phyloP scores from a whole-genome alignment of 2,888 invertebrate species.

The Marasmarcha lunaedactyla region DNA sequence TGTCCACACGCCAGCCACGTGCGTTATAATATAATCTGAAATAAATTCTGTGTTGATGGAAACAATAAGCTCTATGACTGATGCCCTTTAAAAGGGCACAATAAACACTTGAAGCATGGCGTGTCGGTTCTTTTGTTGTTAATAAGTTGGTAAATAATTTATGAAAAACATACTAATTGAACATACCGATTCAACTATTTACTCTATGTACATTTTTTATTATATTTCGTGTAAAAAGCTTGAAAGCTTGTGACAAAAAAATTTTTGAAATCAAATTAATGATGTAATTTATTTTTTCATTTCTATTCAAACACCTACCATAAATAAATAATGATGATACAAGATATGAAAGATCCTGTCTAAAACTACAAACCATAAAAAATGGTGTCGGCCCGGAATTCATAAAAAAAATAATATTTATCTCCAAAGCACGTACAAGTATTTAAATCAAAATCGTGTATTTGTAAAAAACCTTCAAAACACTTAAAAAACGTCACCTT shows the following conservation, averaged over 20 bases:
- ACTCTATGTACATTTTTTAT: too few relatives aligned
- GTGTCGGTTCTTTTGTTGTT: constrained; percentile 1
- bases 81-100: constrained; percentile 29
- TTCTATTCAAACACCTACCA: too few relatives aligned
- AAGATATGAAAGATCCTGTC: constrained; percentile 52
- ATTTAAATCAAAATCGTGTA: constrained; percentile 41
- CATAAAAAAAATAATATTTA: constrained; percentile 38
- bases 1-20: constrained; percentile 1
- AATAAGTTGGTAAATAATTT: too few relatives aligned
- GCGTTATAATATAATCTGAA: background rate
- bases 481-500: constrained; percentile 24
- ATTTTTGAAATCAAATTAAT: too few relatives aligned
- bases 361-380: constrained; percentile 36
- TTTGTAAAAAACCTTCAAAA: constrained; percentile 21
- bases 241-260: too few relatives aligned
- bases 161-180: too few relatives aligned
- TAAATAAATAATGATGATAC: constrained; percentile 23
- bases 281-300: too few relatives aligned
- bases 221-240: too few relatives aligned
- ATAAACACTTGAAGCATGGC: constrained; percentile 26
- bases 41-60: constrained; percentile 8
- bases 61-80: constrained; percentile 32
- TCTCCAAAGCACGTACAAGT: too few relatives aligned
- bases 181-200: too few relatives aligned
- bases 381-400: constrained; percentile 48